Evolutionary conservation across 2,888 invertebrate genomes (phyloP), one percentile per base, ranked within the genome.

Genomic region (Drosophila heteroneura): DNA sequence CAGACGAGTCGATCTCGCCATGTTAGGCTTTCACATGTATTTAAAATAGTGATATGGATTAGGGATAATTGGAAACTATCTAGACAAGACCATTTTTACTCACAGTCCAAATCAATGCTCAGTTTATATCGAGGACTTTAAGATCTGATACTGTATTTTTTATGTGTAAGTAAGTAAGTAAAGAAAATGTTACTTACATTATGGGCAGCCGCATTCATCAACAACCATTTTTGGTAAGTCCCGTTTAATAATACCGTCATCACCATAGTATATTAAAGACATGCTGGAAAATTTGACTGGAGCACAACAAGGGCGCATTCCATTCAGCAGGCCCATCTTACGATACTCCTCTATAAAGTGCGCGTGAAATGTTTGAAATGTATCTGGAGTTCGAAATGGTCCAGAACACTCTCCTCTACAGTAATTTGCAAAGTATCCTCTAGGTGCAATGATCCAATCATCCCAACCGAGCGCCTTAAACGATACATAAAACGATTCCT

Each of bases 221-320:
- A 98, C 98, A 89, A 98, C 97, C 98, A 98, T 98, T 95, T 98
- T 98, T 83, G 98, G 98, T 93, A 98, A 95, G 94, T 98, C 98
- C 91, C 98, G 95, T 94, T 98, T 98, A 94, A 98, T 97, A 93
- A 98, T 97, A 83, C 96, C 96, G 94, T 97, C 93, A 67, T 93
- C 97, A 85, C 98, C 98, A 94, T 97, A 97, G 94, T 98, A 98
- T 93, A 98, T 97, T 85, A 98, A 95, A 85, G 97, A 97, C 95
- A 98, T 97, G 93, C 97, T 96, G 70, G 97, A 97, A 94, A 98
- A 97, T 94, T 97, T 97, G 79, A 97, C 95, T 49, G 98, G 98
- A 61, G 98, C 97, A 94, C 98, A 98, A 94, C 98, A 98, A 60
- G 98, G 97, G 92, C 97, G 96, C 95, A 97, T 97, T 67, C 97